Evolutionary conservation across 2,113 vertebrate species (phyloP).

Genomic region (Psammodynastes pulverulentus): DNA sequence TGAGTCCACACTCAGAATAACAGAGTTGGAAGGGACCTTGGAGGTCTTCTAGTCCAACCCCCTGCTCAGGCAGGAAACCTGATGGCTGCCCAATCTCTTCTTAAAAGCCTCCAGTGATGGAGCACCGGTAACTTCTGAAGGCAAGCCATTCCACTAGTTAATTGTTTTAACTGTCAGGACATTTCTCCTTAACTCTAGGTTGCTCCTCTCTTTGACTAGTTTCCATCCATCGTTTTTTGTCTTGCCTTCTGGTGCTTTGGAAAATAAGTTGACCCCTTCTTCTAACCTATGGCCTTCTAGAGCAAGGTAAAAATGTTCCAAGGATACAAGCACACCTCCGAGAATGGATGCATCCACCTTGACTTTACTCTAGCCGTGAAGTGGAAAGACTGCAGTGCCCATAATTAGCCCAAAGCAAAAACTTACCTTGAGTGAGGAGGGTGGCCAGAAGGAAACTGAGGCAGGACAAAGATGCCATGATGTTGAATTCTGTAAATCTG

Average conservation of each 20-base stretch:
- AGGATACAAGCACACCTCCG: background rate
- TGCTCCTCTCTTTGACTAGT: background rate
- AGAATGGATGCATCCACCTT: background rate
- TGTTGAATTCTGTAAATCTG: background rate
- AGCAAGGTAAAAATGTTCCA: background rate
- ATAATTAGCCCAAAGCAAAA: background rate
- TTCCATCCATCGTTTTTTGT: background rate
- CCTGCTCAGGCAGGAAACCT: background rate
- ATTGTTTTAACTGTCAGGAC: background rate
- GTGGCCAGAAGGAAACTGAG: background rate
- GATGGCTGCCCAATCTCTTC: background rate
- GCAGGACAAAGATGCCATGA: background rate
- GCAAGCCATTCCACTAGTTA: background rate
- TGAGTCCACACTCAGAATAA: background rate
- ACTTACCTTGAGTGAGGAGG: background rate
- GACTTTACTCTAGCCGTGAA: background rate
- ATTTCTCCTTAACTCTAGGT: background rate
- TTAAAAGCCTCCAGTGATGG: background rate
- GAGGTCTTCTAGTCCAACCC: background rate
- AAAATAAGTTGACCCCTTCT: background rate
- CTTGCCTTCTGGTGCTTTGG: background rate
- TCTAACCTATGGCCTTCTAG: background rate
- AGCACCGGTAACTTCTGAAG: background rate
- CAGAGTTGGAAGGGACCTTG: background rate
- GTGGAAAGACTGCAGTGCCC: background rate